phyloP scores from a whole-genome alignment of 1,140 invertebrate genomes.

The Oreohelix idahoensis region DNA sequence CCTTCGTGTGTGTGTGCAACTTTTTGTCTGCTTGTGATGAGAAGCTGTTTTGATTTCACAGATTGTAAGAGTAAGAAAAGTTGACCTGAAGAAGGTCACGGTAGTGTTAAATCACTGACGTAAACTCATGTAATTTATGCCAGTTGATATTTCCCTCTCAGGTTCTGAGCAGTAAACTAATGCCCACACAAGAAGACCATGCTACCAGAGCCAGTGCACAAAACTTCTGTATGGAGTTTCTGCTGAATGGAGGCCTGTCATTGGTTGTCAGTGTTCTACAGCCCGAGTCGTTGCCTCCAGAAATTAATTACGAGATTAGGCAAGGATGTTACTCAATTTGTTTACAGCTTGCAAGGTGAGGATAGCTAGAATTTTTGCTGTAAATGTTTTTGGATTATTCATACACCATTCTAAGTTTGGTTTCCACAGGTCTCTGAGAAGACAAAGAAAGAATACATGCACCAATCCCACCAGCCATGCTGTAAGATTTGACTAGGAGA shows the following conservation, averaged over 20 bases:
- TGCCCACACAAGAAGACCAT: conserved; percentile 72
- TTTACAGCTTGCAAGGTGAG: conserved; percentile 74
- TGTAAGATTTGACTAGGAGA: no score
- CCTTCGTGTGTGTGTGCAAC: no score
- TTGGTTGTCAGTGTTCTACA: conserved; percentile 74
- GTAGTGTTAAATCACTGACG: no score
- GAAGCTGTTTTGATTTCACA: no score
- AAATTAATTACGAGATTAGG: conserved; percentile 75
- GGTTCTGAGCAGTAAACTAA: conserved; percentile 75
- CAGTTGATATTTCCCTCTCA: conserved; percentile 51
- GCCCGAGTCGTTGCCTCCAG: conserved; percentile 73
- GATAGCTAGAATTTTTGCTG: neutral
- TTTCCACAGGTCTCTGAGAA: no score
- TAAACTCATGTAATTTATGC: neutral
- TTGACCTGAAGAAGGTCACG: no score
- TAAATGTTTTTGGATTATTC: neutral
- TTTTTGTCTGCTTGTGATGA: no score
- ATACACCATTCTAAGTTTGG: no score
- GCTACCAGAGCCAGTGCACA: conserved; percentile 68
- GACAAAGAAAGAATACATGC: no score
- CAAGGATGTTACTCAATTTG: conserved; percentile 76
- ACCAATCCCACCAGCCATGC: no score
- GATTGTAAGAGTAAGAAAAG: no score
- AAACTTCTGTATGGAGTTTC: conserved; percentile 74
- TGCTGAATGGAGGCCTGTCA: conserved; percentile 73